Conservation (phyloP, 2,797 vertebrate species). For the Myiothlypis coronata region DNA sequence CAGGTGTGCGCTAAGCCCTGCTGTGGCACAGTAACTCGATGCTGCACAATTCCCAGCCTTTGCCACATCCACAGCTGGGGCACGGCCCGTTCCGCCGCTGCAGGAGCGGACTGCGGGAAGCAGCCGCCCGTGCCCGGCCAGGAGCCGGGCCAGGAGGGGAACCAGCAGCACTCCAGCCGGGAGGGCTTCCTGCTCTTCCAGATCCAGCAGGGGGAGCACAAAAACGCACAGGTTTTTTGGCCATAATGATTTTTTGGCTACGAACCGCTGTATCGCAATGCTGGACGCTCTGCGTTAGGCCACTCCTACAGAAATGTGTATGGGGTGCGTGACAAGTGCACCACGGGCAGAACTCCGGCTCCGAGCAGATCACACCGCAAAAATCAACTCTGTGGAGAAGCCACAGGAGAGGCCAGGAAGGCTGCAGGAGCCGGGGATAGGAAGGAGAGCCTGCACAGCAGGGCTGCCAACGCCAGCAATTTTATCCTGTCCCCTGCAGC, state of each 20-base stretch:
- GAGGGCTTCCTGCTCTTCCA: background rate
- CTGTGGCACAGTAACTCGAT: rapidly evolving
- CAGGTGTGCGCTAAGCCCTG: rapidly evolving
- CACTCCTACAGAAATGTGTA: background rate
- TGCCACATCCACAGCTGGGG: rapidly evolving
- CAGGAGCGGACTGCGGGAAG: rapidly evolving
- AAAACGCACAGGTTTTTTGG: background rate
- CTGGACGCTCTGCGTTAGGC: background rate
- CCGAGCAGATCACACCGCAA: background rate
- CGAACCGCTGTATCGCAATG: background rate
- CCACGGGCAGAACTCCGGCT: background rate
- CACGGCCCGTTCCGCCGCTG: rapidly evolving
- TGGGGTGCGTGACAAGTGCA: background rate
- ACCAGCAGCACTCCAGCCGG: rapidly evolving
- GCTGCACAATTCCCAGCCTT: background rate
- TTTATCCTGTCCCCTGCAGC: background rate
- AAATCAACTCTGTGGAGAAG: background rate
- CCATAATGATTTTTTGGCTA: background rate
- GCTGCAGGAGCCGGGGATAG: background rate
- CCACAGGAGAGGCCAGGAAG: background rate
- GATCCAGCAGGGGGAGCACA: slow-evolving; percentile 40
- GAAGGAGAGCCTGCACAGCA: background rate
- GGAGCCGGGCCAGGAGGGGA: background rate
- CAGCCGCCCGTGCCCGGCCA: rapidly evolving
- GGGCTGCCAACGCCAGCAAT: background rate